Percentiles rank a stretch among this genome's conserved stretches.
phyloP scores from a whole-genome alignment of 2,797 vertebrate genomes.

The Propithecus perrieri region DNA sequence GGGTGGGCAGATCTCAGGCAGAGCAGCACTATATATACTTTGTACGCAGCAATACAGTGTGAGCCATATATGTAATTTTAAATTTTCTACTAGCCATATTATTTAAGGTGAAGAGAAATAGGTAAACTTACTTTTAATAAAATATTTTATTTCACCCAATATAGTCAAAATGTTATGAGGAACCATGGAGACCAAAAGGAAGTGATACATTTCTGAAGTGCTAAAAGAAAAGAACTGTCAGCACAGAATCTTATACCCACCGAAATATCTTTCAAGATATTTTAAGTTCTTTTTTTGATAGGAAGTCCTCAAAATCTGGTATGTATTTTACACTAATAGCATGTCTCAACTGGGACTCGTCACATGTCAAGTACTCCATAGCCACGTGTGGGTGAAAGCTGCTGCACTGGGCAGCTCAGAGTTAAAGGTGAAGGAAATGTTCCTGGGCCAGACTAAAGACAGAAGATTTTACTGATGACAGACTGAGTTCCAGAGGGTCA shows the following conservation, averaged over 20 bases:
- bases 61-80: background rate
- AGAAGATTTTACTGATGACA: background rate
- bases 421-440: background rate
- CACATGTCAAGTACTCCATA: background rate
- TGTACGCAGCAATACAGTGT: background rate
- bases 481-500: background rate
- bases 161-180: background rate
- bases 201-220: background rate
- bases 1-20: background rate
- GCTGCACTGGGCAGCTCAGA: background rate
- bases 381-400: background rate
- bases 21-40: background rate
- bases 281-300: background rate
- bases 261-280: background rate
- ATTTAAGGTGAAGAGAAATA: background rate
- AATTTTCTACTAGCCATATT: background rate
- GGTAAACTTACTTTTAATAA: background rate
- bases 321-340: background rate
- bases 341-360: background rate
- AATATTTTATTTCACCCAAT: background rate
- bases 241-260: background rate
- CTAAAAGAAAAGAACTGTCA: background rate
- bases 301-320: background rate
- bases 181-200: background rate
- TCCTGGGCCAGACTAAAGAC: background rate